Percentiles rank a stretch among this genome's conserved stretches.
phyloP scores from a whole-genome alignment of 2,888 invertebrate species.

The Sminthurinus aureus region DNA sequence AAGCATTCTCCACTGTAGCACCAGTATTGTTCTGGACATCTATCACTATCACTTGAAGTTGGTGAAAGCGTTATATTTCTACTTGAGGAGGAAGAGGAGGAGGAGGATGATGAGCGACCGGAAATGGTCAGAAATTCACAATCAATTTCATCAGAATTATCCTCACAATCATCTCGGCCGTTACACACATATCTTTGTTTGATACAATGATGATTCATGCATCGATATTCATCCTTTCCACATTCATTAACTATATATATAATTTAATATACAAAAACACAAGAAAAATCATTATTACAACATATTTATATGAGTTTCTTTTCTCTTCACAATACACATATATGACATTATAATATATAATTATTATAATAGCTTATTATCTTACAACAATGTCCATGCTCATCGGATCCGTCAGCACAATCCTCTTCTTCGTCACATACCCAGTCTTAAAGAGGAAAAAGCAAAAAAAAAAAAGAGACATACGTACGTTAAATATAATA shows the following conservation, averaged over 20 bases:
- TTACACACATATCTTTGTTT: constrained; percentile 51
- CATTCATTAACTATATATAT: constrained; percentile 34
- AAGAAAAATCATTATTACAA: neutral
- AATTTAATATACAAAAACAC: neutral
- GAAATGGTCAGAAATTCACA: constrained; percentile 19
- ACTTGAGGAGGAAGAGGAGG: neutral
- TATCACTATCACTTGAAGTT: neutral
- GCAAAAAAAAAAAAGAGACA: too few relatives aligned
- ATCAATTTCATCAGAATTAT: constrained; percentile 54
- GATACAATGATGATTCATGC: constrained; percentile 54
- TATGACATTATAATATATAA: neutral
- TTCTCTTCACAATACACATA: neutral
- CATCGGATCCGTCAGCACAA: constrained; percentile 66
- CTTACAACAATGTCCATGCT: constrained; percentile 51
- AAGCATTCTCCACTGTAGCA: constrained; percentile 64
- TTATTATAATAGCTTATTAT: neutral
- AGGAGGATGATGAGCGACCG: neutral
- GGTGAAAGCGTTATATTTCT: constrained; percentile 14
- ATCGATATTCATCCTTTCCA: constrained; percentile 37
- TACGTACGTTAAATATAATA: too few relatives aligned
- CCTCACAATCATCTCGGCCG: constrained; percentile 53
- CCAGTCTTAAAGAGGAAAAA: constrained; percentile 41
- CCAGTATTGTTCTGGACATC: constrained; percentile 31
- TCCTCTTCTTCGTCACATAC: constrained; percentile 61
- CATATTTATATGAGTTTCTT: neutral